A percentile compares a stretch with the other conserved stretches of the same genome.
Evolutionary conservation across 2,888 invertebrate species (phyloP).

Genomic region (Drosophila fungiperda): DNA sequence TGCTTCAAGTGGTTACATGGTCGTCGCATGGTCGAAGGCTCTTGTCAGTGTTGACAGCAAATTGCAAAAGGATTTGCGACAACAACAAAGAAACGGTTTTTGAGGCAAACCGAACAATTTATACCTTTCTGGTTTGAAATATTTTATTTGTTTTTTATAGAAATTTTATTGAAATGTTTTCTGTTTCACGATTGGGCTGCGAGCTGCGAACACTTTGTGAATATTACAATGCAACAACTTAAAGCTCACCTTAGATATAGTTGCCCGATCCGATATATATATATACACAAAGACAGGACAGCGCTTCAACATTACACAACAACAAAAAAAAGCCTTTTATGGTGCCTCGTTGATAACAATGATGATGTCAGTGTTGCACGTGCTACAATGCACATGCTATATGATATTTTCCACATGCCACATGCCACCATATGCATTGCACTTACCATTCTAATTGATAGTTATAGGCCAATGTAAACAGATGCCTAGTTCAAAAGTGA

Average conservation of each 20-base stretch:
- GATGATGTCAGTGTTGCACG: conserved; percentile 64
- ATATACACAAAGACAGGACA: not conserved
- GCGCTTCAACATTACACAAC: not conserved
- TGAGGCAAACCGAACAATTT: not conserved
- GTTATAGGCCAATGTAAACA: conserved; percentile 25
- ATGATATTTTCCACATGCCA: conserved; percentile 14
- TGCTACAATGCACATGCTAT: conserved; percentile 44
- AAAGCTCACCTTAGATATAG: not conserved
- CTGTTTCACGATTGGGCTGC: not conserved
- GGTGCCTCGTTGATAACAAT: conserved; percentile 58
- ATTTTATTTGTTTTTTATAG: not conserved
- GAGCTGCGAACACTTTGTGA: not conserved
- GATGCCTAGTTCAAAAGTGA: conserved; percentile 42
- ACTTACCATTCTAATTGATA: not conserved
- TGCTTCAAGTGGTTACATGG: conserved; percentile 72
- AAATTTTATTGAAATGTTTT: not conserved
- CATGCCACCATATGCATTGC: conserved; percentile 4
- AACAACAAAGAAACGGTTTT: conserved; percentile 10
- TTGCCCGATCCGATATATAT: not conserved
- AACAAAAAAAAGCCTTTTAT: not conserved
- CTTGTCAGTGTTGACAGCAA: conserved; percentile 55
- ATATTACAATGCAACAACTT: not conserved
- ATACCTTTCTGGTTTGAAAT: not conserved
- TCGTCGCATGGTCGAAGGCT: conserved; percentile 67
- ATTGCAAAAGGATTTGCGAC: conserved; percentile 8